Base-by-base conservation (phyloP, 1,140 invertebrate species). In the Gonioctena quinquepunctata region DNA sequence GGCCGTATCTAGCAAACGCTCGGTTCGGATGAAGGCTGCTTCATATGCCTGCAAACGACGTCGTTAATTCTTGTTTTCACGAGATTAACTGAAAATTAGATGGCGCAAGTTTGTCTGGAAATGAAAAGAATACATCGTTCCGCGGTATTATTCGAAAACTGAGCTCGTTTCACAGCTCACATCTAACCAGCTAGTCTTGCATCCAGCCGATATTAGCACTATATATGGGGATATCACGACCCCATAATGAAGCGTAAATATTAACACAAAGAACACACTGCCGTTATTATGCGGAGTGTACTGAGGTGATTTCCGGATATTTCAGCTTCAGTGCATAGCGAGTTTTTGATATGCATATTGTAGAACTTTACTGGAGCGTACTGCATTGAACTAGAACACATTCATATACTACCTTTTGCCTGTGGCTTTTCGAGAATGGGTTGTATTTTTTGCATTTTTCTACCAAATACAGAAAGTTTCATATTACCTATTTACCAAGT, bases 81-180 rank as follows among this genome's bases (percentile, higher is more conserved):
- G 77, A 81, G 81, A 82, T 83, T 83, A 83, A 83, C 79, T 81
- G 78, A 78, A 82, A 82, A 83, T 82, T 83, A 83, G 80, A 82
- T 81, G 80, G 77, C 77, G 80, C 68, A 80, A 80, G 77, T 81
- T 81, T 80, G 79, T 79, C 76, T 76, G 74, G 68, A 79, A 77
- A 80, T 78, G 77, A 80, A 80, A 79, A 80, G 79, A 76, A 80
- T 77, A 76, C 75, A 77, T 80, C 77, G 77, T 80, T 77, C 69
- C 70, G 77, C 69, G 71, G 74, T 79, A 77, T 80, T 80, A 80
- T 80, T 79, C 79, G 79, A 79, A 80, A 77, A 79, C 75, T 74
- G 75, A 72, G 75, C 66, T 73, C 72, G 70, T 73, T 75, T 50
- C 33, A 6, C 21, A 57, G 49, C 61, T 54, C 67, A 61, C 73